Evolutionary conservation across 1,140 invertebrate species (phyloP), one percentile per base, ranked within the genome.

Genomic region (Phthorimaea operculella): DNA sequence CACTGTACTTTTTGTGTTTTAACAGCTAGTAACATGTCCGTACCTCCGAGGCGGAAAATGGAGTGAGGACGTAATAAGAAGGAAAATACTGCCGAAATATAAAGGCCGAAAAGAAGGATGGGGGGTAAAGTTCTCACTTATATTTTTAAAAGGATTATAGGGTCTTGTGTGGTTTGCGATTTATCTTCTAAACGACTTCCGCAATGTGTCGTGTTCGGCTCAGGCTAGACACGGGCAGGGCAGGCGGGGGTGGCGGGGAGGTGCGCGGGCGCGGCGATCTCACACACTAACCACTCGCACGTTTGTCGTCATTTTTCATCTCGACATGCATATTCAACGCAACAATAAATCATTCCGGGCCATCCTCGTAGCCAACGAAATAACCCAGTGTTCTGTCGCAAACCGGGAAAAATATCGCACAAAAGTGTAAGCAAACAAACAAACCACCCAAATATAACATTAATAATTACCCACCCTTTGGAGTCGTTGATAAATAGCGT

Each of bases 311-410:
- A 83, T 84, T 84, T 84, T 83, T 84, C 81, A 84, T 84, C 74
- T 68, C 73, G 78, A 81, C 81, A 83, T 81, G 81, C 79, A 84
- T 84, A 84, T 83, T 85, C 81, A 83, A 80, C 78, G 69, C 58
- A 69, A 80, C 71, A 73, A 85, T 85, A 83, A 82, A 85, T 85
- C 79, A 85, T 75, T 70, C 64, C 55, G 63, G 71, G 68, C 68
- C 68, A 77, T 78, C 68, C 66, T 64, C 62, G 68, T 68, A 66
- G 59, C 66, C 70, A 70, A 74, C 74, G 69, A 70, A 77, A 80
- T 79, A 78, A 79, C 73, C 75, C 74, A 80, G 72, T 74, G 73
- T 74, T 73, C 72, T 74, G 60, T 70, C 65, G 72, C 64, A 63
- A 75, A 70, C 78, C 59, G 70, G 51, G 55, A 71, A 77, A 78